Conservation (phyloP, 2,797 vertebrate genomes). For the Jordanella pulchra region DNA sequence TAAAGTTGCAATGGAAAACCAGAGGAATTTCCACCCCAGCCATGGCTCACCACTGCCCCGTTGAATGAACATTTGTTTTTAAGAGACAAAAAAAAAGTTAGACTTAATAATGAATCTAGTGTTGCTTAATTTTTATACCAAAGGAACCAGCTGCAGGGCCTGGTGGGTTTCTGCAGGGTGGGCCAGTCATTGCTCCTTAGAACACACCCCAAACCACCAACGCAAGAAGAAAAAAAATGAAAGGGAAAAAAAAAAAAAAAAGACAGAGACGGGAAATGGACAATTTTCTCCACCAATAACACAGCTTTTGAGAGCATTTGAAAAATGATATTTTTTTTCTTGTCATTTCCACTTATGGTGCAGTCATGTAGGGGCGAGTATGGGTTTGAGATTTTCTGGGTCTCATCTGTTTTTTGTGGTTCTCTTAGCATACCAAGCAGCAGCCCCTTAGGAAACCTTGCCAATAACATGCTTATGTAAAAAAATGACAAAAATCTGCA, state of each 20-base stretch:
- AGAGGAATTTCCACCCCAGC: slow-evolving; percentile 52
- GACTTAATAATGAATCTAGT: slow-evolving; percentile 18
- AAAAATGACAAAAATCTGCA: too few relatives aligned
- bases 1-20: slow-evolving; percentile 46
- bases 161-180: slow-evolving; percentile 51
- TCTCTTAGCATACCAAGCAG: not conserved
- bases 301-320: slow-evolving; percentile 7
- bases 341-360: not conserved
- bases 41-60: slow-evolving; percentile 54
- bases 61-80: slow-evolving; percentile 37
- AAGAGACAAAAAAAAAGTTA: slow-evolving; percentile 6
- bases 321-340: not conserved
- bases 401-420: not conserved
- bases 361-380: not conserved
- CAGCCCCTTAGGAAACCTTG: not conserved
- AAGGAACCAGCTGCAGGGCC: slow-evolving; percentile 54
- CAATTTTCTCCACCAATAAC: slow-evolving; percentile 45
- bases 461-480: too few relatives aligned
- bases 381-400: too few relatives aligned
- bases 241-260: slow-evolving; percentile 11
- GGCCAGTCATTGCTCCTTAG: slow-evolving; percentile 34
- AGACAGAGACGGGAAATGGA: slow-evolving; percentile 43
- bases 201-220: slow-evolving; percentile 24
- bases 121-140: slow-evolving; percentile 33
- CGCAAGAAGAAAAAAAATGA: slow-evolving; percentile 9